These are phyloP conservation scores for Archivesica marissinica DNA, from an alignment of 1,140 invertebrate genomes.

Conservation along the genomic window DNA sequence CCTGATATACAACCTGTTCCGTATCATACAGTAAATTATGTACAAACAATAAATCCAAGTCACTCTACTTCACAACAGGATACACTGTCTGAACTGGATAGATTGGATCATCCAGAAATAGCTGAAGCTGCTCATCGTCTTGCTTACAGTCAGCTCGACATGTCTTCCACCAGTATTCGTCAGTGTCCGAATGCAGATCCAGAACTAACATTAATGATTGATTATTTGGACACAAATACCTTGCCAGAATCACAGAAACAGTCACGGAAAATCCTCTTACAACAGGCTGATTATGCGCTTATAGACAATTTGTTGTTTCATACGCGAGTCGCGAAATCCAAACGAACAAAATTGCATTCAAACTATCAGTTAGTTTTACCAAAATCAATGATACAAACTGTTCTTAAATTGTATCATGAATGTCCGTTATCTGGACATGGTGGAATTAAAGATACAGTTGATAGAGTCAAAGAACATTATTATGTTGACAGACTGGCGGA, in stretches of 20 bases:
- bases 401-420: slow-evolving; percentile 47
- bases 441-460: slow-evolving; percentile 41
- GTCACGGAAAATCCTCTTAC: not conserved
- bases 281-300: slow-evolving; percentile 16
- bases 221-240: not conserved
- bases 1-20: not conserved
- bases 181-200: not conserved
- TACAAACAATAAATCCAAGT: not conserved
- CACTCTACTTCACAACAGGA: not conserved
- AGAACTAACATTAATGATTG: not conserved
- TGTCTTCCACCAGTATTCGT: not conserved
- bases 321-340: not conserved
- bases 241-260: not conserved
- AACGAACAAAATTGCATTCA: not conserved
- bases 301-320: slow-evolving; percentile 32
- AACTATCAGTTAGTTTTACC: slow-evolving; percentile 46
- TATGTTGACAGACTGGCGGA: not conserved
- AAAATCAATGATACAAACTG: not conserved
- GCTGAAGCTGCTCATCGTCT: no score
- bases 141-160: not conserved
- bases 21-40: not conserved
- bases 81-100: not conserved
- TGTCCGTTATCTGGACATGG: slow-evolving; percentile 50
- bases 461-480: slow-evolving; percentile 4
- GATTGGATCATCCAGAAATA: not conserved